phyloP scores from a whole-genome alignment of 2,113 vertebrate species.

The Tetrao urogallus region DNA sequence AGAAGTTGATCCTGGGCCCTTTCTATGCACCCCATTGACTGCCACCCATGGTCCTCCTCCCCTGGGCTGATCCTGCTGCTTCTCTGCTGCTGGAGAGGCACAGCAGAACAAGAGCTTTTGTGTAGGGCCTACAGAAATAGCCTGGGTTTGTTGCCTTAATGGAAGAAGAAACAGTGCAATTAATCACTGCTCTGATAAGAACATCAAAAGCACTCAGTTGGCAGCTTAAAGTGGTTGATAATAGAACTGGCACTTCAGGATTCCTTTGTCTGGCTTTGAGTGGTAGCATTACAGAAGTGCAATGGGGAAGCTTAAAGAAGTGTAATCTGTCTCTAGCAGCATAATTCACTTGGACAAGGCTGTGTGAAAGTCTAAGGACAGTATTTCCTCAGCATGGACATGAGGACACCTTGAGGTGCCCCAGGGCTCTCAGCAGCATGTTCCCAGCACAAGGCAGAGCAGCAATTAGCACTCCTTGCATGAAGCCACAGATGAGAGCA shows the following conservation, averaged over 20 bases:
- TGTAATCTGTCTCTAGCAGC: neutral
- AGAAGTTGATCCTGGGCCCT: slow-evolving; percentile 58
- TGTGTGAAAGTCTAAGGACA: neutral
- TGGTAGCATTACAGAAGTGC: neutral
- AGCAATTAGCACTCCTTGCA: neutral
- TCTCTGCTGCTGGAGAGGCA: neutral
- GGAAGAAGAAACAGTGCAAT: neutral
- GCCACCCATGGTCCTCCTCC: neutral
- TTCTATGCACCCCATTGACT: neutral
- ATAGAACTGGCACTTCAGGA: neutral
- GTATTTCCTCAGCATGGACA: neutral
- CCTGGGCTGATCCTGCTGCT: neutral
- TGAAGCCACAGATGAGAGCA: accelerated
- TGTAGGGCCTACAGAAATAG: neutral
- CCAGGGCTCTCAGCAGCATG: neutral
- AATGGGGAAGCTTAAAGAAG: neutral
- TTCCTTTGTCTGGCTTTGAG: neutral
- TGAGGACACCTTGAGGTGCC: neutral
- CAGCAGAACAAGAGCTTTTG: neutral
- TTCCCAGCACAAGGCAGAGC: neutral
- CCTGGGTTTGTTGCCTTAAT: neutral
- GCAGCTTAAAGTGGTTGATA: neutral
- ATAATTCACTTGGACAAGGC: neutral
- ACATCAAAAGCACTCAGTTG: neutral
- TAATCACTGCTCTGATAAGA: neutral